These are phyloP conservation scores for Spodoptera littoralis DNA, from an alignment of 2,888 invertebrate species.

Conservation along the genomic window DNA sequence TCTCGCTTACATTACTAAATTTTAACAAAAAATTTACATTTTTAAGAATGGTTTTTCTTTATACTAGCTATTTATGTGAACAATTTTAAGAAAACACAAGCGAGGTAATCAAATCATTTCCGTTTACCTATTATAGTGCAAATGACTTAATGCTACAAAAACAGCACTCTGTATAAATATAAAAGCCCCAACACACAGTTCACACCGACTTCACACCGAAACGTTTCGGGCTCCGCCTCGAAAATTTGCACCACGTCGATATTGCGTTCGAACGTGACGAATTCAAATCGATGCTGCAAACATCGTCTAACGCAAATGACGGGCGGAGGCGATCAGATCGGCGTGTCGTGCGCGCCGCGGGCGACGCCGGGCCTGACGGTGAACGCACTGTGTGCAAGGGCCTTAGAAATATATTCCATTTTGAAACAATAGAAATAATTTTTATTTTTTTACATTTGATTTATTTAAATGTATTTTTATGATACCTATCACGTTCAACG, in stretches of 20 bases:
- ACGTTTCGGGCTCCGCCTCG: slow-evolving; percentile 74
- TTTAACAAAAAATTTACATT: no score
- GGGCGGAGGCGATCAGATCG: slow-evolving; percentile 72
- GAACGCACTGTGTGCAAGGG: slow-evolving; percentile 29
- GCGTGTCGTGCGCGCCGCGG: slow-evolving; percentile 70
- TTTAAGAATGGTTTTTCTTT: no score
- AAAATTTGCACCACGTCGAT: slow-evolving; percentile 74
- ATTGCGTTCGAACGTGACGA: slow-evolving; percentile 77
- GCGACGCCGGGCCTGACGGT: slow-evolving; percentile 50
- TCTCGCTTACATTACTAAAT: no score
- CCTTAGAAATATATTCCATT: slow-evolving; percentile 16
- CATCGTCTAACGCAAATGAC: slow-evolving; percentile 75
- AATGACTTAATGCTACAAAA: slow-evolving; percentile 1
- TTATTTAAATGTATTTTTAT: no score
- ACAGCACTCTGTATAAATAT: slow-evolving; percentile 47
- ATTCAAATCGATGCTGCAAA: slow-evolving; percentile 77
- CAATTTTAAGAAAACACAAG: no score
- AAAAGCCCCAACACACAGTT: slow-evolving; percentile 42
- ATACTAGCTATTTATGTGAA: no score
- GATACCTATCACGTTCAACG: no score
- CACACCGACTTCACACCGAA: slow-evolving; percentile 66
- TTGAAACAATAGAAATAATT: background rate
- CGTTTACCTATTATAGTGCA: no score
- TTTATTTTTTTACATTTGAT: background rate
- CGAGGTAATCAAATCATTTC: no score